Evolutionary conservation across 2,888 invertebrate species (phyloP).

Genomic region (Sylvicola fuscatus): DNA sequence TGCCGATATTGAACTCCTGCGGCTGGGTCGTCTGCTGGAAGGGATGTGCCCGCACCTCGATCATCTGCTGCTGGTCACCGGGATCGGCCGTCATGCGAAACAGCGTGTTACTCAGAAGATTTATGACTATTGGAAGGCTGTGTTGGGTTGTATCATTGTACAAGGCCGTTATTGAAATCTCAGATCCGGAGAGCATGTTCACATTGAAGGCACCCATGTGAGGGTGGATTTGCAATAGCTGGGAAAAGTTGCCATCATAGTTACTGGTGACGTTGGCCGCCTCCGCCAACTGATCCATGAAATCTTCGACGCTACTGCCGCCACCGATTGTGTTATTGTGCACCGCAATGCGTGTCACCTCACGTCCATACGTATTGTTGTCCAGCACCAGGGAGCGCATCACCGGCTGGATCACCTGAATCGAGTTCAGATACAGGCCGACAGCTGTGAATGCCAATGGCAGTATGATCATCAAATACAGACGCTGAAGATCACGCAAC

Average conservation of each 20-base stretch:
- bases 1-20: constrained; percentile 47
- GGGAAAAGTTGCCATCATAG: constrained; percentile 45
- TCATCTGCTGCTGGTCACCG: constrained; percentile 29
- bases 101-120: constrained; percentile 47
- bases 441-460: constrained; percentile 47
- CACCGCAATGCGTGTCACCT: constrained; percentile 37
- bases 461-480: constrained; percentile 52
- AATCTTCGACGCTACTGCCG: constrained; percentile 13
- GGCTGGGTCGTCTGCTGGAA: constrained; percentile 55
- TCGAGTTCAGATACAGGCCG: constrained; percentile 40
- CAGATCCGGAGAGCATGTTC: constrained; percentile 29
- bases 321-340: constrained; percentile 13
- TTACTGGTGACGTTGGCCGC: constrained; percentile 21
- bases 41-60: constrained; percentile 43
- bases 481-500: constrained; percentile 45
- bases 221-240: constrained; percentile 36
- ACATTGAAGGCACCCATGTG: constrained; percentile 47
- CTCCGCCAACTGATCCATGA: constrained; percentile 16
- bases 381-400: constrained; percentile 41
- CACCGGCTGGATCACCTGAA: constrained; percentile 38
- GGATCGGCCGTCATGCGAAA: constrained; percentile 21
- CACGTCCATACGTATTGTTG: constrained; percentile 34
- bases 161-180: constrained; percentile 36
- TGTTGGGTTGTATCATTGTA: constrained; percentile 67
- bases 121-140: constrained; percentile 53